phyloP scores from a whole-genome alignment of 2,113 vertebrate species.

The Amblyopsis rosae region DNA sequence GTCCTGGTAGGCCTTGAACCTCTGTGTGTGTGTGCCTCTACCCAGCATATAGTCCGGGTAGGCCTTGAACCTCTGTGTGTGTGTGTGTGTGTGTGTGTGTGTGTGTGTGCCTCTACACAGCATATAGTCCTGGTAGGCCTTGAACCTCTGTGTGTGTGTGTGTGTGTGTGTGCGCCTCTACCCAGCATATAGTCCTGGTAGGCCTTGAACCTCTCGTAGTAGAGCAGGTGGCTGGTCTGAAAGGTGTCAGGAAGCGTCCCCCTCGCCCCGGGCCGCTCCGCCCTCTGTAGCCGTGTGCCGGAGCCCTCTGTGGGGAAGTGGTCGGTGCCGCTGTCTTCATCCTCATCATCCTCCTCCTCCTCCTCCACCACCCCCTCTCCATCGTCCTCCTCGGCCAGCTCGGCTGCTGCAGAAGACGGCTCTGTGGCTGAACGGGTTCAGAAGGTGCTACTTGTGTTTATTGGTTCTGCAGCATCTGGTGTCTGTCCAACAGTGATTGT shows the following conservation, averaged over 20 bases:
- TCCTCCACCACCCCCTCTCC: too few species aligned
- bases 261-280: slow-evolving; percentile 50
- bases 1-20: too few species aligned
- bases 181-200: slow-evolving; percentile 96
- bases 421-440: too few species aligned
- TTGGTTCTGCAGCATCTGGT: too few species aligned
- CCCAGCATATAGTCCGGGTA: slow-evolving; percentile 96
- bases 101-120: slow-evolving; percentile 76
- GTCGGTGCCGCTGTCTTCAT: slow-evolving; percentile 77
- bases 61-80: slow-evolving; percentile 82
- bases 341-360: slow-evolving; percentile 18
- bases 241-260: slow-evolving; percentile 84
- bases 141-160: slow-evolving; percentile 78
- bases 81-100: too few species aligned
- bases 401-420: too few species aligned
- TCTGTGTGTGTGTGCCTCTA: slow-evolving; percentile 46
- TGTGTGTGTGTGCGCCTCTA: slow-evolving; percentile 45
- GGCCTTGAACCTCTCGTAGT: slow-evolving; percentile 90
- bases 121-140: slow-evolving; percentile 92
- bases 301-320: slow-evolving; percentile 63
- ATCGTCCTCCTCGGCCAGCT: too few species aligned
- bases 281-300: slow-evolving; percentile 72
- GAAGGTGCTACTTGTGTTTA: too few species aligned
- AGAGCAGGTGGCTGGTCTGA: slow-evolving; percentile 85
- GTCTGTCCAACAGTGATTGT: too few species aligned